These are phyloP conservation scores for Bellardia pandia DNA, from an alignment of 2,888 invertebrate genomes.

Conservation along the genomic window DNA sequence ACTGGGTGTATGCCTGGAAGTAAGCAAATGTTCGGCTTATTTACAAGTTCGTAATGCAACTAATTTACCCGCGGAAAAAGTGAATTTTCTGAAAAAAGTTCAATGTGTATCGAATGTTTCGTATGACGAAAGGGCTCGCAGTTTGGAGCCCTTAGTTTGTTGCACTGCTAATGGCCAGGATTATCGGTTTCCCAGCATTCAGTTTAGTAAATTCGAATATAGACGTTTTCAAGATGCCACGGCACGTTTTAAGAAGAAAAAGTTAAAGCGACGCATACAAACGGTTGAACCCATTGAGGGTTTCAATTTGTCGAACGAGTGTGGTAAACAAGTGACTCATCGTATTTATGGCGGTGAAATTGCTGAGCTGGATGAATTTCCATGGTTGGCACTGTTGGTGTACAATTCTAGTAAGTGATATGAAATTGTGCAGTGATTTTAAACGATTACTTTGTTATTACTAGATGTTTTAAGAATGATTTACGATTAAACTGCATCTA, in stretches of 20 bases:
- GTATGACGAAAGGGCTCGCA: constrained; percentile 35
- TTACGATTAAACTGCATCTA: no score
- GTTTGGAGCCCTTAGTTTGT: constrained; percentile 78
- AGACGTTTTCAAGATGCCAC: constrained; percentile 78
- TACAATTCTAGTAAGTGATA: constrained; percentile 85
- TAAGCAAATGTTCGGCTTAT: constrained; percentile 80
- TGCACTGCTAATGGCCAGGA: constrained; percentile 81
- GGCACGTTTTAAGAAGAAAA: constrained; percentile 80
- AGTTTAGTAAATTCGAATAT: constrained; percentile 80
- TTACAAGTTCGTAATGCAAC: constrained; percentile 80
- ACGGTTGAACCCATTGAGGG: constrained; percentile 79
- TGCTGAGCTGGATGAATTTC: constrained; percentile 87
- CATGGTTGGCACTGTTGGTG: constrained; percentile 87
- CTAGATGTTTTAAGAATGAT: no score
- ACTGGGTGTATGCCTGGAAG: constrained; percentile 79
- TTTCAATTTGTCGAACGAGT: constrained; percentile 83
- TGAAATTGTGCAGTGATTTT: neutral
- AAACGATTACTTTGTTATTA: neutral
- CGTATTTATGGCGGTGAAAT: constrained; percentile 87
- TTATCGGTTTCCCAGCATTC: constrained; percentile 80
- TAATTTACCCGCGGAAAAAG: constrained; percentile 80
- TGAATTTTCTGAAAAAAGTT: constrained; percentile 82
- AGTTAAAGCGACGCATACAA: constrained; percentile 81
- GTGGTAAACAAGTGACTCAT: constrained; percentile 86
- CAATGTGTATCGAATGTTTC: constrained; percentile 78